Percentiles rank a stretch among this genome's conserved stretches.
Conservation (phyloP, 2,888 invertebrate genomes). For the Tubulanus polymorphus region DNA sequence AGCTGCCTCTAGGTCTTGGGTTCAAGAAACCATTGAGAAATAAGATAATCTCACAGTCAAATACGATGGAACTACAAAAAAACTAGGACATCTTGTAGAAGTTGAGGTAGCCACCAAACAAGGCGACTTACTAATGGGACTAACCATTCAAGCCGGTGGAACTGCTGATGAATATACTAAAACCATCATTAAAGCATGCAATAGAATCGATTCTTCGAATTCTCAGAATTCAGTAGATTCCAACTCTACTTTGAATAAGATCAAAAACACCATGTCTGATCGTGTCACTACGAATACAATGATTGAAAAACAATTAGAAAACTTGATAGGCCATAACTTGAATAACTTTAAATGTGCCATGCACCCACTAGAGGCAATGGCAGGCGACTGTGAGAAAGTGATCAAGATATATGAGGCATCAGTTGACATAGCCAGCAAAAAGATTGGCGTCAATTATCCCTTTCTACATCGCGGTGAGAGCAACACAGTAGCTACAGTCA, state of each 20-base stretch:
- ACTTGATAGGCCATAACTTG: not conserved
- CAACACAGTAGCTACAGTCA: not conserved
- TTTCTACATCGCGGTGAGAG: not conserved
- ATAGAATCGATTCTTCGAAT: not conserved
- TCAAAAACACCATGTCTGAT: not conserved
- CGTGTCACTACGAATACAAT: not conserved
- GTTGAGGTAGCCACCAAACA: not conserved
- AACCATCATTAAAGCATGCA: not conserved
- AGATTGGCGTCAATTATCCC: not conserved
- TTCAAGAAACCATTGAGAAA: not conserved
- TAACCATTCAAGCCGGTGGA: not conserved
- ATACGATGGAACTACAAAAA: not conserved
- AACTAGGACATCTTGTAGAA: not conserved
- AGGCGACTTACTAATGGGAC: not conserved
- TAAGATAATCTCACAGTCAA: not conserved
- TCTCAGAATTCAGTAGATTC: not conserved
- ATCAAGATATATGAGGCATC: not conserved
- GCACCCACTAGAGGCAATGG: not conserved
- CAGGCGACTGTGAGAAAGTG: not conserved
- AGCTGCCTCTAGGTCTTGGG: not conserved
- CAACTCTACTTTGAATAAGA: not conserved
- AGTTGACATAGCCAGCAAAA: not conserved
- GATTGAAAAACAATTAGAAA: not conserved
- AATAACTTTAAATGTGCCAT: constrained; percentile 1
- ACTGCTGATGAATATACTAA: not conserved